A percentile compares a stretch with the other conserved stretches of the same genome.
These are phyloP conservation scores for Tigriopus japonicus DNA, from an alignment of 1,140 invertebrate genomes.

Conservation along the genomic window DNA sequence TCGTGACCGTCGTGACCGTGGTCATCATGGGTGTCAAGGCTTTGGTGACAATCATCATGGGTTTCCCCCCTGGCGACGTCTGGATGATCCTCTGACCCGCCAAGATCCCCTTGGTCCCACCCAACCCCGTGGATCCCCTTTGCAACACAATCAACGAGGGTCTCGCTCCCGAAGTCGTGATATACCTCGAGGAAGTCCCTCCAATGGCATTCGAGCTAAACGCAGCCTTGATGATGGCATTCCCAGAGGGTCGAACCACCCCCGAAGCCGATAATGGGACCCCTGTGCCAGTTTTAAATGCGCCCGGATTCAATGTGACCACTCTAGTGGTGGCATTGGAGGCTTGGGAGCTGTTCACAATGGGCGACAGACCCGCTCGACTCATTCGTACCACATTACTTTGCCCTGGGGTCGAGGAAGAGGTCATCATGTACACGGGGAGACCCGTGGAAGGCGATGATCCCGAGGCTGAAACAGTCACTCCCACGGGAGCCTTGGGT, in stretches of 20 bases:
- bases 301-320: background rate
- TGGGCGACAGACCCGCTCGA: background rate
- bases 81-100: too few species aligned
- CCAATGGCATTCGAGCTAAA: too few species aligned
- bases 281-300: background rate
- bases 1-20: too few species aligned
- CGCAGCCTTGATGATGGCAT: too few species aligned
- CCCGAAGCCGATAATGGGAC: background rate
- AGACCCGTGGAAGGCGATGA: background rate
- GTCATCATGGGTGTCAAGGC: too few species aligned
- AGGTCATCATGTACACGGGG: background rate
- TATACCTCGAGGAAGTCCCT: too few species aligned
- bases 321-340: background rate
- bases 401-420: background rate
- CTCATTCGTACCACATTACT: background rate
- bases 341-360: background rate
- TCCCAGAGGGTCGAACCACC: background rate
- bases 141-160: too few species aligned
- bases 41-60: too few species aligned
- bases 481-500: background rate
- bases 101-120: too few species aligned
- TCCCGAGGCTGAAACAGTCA: background rate
- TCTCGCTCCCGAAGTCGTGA: too few species aligned
- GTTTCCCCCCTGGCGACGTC: too few species aligned
- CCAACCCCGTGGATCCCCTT: too few species aligned